Evolutionary conservation across 2,113 vertebrate genomes (phyloP), one percentile per base, ranked within the genome.

Genomic region (Connochaetes taurinus): DNA sequence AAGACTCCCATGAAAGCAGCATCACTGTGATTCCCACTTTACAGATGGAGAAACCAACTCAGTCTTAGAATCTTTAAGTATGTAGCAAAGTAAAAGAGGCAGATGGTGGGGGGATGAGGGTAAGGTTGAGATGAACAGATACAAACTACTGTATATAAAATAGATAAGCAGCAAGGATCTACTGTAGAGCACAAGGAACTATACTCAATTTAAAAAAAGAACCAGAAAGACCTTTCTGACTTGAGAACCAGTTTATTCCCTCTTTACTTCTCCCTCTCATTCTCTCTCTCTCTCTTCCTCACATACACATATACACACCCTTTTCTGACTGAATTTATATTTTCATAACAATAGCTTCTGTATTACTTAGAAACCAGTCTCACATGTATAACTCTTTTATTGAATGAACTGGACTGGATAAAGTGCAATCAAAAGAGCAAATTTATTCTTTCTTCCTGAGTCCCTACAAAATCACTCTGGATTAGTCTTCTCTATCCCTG

Each of bases 401-500:
- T 92, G 58, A 53, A 85, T 88, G 81, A 94, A 14, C 81, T 64
- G 43, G 58, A 85, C 23, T 88, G 57, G 81, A 82, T 80, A 86
- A 92, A 84, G 29, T 92, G 15, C 11, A 52, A 82, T 7, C 31
- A 16, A 85, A 91, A 78, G 31, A 83, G n/a, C 67, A 83, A 80
- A 91, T 88, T 43, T 94, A 87, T 85, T 94, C 74, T 83, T 94
- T 64, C 76, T 62, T 57, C 81, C 25, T 55, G n/a, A 87, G 55
- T 55, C 33, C 88, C 47, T 81, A 58, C 33, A 76, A 85, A 95
- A 83, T 97, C 82, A 58, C 33, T 85, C 21, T 52, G 58, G 71
- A 82, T 96, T 85, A 55, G 76, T 94, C 92, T 91, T 93, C 78
- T 92, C 84, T 84, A 74, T 82, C 31, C 55, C 62, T 55, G 40